Conservation (phyloP, 53 echinoderm and acorn worm genomes). For the Paracentrotus lividus region DNA sequence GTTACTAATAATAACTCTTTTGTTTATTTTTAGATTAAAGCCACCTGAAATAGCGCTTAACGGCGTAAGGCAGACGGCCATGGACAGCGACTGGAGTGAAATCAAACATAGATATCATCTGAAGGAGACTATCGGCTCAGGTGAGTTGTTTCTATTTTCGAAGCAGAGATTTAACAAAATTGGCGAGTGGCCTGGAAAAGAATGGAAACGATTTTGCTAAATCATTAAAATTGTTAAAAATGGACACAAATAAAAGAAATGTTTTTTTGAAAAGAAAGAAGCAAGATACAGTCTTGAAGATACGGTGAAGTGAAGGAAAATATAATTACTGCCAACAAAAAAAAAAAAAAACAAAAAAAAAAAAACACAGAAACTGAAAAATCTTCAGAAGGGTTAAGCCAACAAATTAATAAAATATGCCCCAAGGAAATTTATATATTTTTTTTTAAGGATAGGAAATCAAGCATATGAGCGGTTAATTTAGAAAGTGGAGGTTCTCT, state of each 20-base stretch:
- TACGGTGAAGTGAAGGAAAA: not conserved
- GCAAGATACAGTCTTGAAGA: not conserved
- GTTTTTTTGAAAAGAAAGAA: not conserved
- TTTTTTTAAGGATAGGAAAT: too few relatives aligned
- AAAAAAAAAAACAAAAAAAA: too few relatives aligned
- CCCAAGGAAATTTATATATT: not conserved
- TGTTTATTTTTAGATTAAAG: constrained; percentile 82
- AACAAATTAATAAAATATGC: not conserved
- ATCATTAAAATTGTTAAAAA: too few relatives aligned
- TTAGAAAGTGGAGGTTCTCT: too few relatives aligned
- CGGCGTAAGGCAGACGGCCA: constrained; percentile 85
- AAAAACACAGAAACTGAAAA: too few relatives aligned
- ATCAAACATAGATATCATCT: constrained; percentile 91
- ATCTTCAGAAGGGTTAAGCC: too few relatives aligned
- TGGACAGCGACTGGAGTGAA: constrained; percentile 87
- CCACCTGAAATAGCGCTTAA: constrained; percentile 97
- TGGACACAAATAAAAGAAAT: too few relatives aligned
- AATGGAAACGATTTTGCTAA: too few relatives aligned
- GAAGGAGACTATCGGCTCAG: constrained; percentile 98
- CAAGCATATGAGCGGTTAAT: too few relatives aligned
- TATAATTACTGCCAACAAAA: too few relatives aligned
- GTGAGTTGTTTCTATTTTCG: constrained; percentile 62
- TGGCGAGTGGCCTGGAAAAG: too few relatives aligned
- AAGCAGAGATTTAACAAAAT: not conserved
- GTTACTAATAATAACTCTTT: constrained; percentile 25